Base-by-base conservation (phyloP, 2,113 vertebrate species). In the Odocoileus virginianus region DNA sequence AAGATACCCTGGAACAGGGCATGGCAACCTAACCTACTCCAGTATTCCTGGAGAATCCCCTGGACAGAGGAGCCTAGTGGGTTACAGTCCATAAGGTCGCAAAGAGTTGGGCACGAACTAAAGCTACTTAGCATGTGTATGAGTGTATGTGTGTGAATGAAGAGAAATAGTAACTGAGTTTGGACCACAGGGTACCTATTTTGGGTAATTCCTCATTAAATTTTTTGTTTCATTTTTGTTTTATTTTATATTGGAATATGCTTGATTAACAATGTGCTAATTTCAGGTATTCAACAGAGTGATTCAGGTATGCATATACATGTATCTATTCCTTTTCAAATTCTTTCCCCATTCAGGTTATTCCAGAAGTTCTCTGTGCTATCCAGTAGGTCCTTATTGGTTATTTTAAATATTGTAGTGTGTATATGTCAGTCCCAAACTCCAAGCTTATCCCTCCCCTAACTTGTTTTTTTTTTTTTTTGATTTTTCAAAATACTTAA, bases 381-480 rank as follows among this genome's bases (percentile, higher is more conserved):
- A 12, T 33, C 10, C 28, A 81, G 5, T 81, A 81, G 78, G 78
- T 81, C 78, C 78, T 81, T 81, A 30, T 33, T 50, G 45, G 45
- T 33, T 33, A 21, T 79, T 50, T 79, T 79, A 79, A 79, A 30
- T 50, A 33, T 30, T 21, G 28, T 50, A 50, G 45, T 33, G 16
- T 50, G 5, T 81, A 11, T 50, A 33, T 52, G 45, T 52, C 16
- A 50, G 16, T 81, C 78, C 2, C 28, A 81, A 33, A 33, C 78
- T 81, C 16, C 45, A 47, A 81, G 45, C 9, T 50, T 81, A 50
- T 81, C 45, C 78, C 28, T 81, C 78, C 9, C 45, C 50, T 47
- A 47, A 54, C 74, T 95, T 97, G 58, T 60, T 82, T 67, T 93
- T 93, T 93, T 93, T 93, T 93, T 43, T 40, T 85, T 94, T 52